Evolutionary conservation across 2,888 invertebrate genomes (phyloP), one percentile per base, ranked within the genome.

Genomic region (Drosophila falleni): DNA sequence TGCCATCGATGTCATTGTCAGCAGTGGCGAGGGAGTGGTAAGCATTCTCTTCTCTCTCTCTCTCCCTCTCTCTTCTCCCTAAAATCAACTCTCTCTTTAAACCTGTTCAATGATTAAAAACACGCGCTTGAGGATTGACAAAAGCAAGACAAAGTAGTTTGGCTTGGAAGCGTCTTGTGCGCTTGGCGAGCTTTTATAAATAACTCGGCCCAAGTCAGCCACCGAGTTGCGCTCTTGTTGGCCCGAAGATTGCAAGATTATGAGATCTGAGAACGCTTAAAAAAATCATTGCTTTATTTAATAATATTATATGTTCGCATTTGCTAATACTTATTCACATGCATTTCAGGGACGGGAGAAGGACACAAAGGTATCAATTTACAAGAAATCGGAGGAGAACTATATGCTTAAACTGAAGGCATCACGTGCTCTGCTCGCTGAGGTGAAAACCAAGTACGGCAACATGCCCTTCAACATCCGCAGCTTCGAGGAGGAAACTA

Each of bases 381-480:
- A 97, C 93, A 99, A 99, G 94, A 99, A 99, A 94, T 99, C 98
- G 72, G 99, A 99, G 87, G 98, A 98, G 92, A 95, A 97, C 65
- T 99, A 99, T 94, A 98, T 98, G 93, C 94, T 99, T 77, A 99
- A 99, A 94, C 94, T 99, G 93, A 99, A 99, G 93, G 97, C 99
- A 46, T 98, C 99, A 13, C 96, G 99, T 93, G 97, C 95, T 94
- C 97, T 98, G 91, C 96, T 96, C 90, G 96, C 95, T 89, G 97
- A 97, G 94, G 95, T 95, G 29, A 96, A 97, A 90, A 96, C 97
- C 91, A 98, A 98, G 93, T 97, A 98, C 92, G 98, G 98, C 49
- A 95, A 96, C 67, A 98, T 99, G 99, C 99, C 99, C 23, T 99
- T 99, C 94, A 98, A 99, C 92, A 94, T 99, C 89, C 95, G 98